Base-by-base conservation (phyloP, 2,113 vertebrate species). In the Rhadina sibilatrix region DNA sequence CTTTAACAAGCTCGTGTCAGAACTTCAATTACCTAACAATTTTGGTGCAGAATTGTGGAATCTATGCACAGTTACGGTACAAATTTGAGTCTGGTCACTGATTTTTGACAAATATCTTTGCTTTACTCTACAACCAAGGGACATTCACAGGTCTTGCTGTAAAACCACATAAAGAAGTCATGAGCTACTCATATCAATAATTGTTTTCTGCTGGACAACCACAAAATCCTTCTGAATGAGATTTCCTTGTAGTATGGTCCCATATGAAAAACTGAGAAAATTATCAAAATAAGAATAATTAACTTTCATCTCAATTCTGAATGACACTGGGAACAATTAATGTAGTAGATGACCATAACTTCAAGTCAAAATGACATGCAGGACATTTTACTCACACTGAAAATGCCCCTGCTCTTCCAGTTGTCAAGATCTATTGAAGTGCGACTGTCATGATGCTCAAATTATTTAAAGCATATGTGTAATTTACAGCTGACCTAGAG, bases 131-230 rank as follows among this genome's bases (percentile, higher is more conserved):
- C 27, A 66, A 27, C 57, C 52, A 66, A 81, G 38, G 80, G 76
- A 70, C 25, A 72, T 69, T 88, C 33, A 65, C 27, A 94, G 65
- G 40, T 87, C 75, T 77, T 78, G 78, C 47, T 54, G 20, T n/a
- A 89, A 95, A 96, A 80, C 60, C 60, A 95, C 64, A 42, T 22
- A 44, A 90, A 96, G 92, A 92, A 78, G 40, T 70, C 30, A 63
- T 8, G 19, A 94, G 33, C 54, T 83, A 47, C 37, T 88, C 63
- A 47, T 35, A 92, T 40, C 33, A 44, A 5, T 66, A 81, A 89
- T 42, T 64, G 52, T 80, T 87, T 90, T 90, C 83, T 93, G 83
- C 72, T 89, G 64, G 86, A 89, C 47, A 57, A 86, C 56, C 57
- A 60, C 70, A 93, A 61, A 22, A 89, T 25, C 33, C 49, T 89